Conservation (phyloP, 2,797 vertebrate genomes). For the Gastrophryne carolinensis region DNA sequence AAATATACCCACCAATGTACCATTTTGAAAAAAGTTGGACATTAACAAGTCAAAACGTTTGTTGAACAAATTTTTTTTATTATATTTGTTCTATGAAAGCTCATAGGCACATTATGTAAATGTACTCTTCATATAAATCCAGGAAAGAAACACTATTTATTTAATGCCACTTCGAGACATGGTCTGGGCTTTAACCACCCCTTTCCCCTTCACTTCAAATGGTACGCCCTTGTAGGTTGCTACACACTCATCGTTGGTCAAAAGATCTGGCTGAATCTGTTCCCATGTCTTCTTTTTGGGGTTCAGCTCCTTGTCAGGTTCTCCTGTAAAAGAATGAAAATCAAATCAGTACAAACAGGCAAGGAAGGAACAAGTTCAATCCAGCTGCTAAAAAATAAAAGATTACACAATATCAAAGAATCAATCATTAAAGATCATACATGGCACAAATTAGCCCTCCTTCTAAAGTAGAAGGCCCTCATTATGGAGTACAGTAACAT, state of each 20-base stretch:
- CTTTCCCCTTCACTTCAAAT: conserved; percentile 90
- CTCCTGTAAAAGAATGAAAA: conserved; percentile 72
- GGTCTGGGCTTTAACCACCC: conserved; percentile 87
- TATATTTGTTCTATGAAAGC: conserved; percentile 65
- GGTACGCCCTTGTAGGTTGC: conserved; percentile 91
- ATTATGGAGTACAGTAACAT: too few relatives aligned
- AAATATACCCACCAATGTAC: too few relatives aligned
- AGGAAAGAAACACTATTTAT: conserved; percentile 42
- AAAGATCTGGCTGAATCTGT: conserved; percentile 91
- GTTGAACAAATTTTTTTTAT: conserved; percentile 68
- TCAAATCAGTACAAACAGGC: too few relatives aligned
- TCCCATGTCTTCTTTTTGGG: conserved; percentile 99
- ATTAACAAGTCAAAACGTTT: too few relatives aligned
- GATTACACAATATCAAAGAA: too few relatives aligned
- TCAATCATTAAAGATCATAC: too few relatives aligned
- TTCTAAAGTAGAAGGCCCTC: too few relatives aligned
- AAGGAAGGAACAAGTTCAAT: too few relatives aligned
- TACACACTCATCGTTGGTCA: conserved; percentile 81
- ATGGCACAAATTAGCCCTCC: too few relatives aligned
- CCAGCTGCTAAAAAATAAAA: too few relatives aligned
- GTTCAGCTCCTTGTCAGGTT: conserved; percentile 95
- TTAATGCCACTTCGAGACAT: conserved; percentile 93
- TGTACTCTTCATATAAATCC: conserved; percentile 35
- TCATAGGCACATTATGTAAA: conserved; percentile 38
- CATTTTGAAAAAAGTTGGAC: too few relatives aligned